Evolutionary conservation across 2,113 vertebrate genomes (phyloP).

Genomic region (Tupaia chinensis): DNA sequence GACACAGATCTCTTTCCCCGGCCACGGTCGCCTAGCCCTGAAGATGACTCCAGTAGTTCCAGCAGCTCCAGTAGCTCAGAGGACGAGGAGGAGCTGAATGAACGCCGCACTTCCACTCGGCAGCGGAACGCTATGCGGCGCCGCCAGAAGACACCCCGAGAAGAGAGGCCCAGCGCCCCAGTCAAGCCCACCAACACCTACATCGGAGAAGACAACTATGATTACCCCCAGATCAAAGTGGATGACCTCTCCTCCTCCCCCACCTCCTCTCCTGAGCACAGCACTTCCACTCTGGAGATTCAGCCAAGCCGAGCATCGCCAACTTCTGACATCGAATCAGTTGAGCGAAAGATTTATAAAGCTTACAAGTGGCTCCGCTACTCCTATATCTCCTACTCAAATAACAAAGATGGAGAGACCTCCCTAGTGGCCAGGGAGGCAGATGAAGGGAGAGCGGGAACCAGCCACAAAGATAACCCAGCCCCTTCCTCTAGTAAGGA

Average conservation of each 20-base stretch:
- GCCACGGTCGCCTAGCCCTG: constrained; percentile 95
- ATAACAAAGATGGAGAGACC: constrained; percentile 88
- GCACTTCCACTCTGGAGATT: constrained; percentile 81
- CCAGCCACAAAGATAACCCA: constrained; percentile 83
- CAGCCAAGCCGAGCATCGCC: constrained; percentile 85
- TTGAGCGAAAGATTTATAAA: constrained; percentile 91
- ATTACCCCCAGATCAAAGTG: constrained; percentile 95
- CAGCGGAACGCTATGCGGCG: constrained; percentile 94
- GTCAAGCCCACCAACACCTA: constrained; percentile 86
- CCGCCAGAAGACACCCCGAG: constrained; percentile 89
- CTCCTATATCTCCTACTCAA: constrained; percentile 91
- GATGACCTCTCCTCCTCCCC: constrained; percentile 95
- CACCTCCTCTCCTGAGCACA: constrained; percentile 89
- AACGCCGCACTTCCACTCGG: constrained; percentile 90
- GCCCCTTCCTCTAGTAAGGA: constrained; percentile 78
- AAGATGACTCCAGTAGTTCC: constrained; percentile 93
- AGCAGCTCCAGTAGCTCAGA: constrained; percentile 92
- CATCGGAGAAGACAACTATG: constrained; percentile 93
- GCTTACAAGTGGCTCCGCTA: constrained; percentile 92
- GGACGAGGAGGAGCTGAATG: constrained; percentile 91
- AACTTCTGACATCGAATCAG: constrained; percentile 88
- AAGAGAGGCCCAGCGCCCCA: constrained; percentile 88
- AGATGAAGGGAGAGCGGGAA: constrained; percentile 89
- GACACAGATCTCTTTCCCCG: constrained; percentile 94
- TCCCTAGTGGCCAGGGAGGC: constrained; percentile 85